Evolutionary conservation across 1,140 invertebrate genomes (phyloP).

Genomic region (Philotrypesis tridentata): DNA sequence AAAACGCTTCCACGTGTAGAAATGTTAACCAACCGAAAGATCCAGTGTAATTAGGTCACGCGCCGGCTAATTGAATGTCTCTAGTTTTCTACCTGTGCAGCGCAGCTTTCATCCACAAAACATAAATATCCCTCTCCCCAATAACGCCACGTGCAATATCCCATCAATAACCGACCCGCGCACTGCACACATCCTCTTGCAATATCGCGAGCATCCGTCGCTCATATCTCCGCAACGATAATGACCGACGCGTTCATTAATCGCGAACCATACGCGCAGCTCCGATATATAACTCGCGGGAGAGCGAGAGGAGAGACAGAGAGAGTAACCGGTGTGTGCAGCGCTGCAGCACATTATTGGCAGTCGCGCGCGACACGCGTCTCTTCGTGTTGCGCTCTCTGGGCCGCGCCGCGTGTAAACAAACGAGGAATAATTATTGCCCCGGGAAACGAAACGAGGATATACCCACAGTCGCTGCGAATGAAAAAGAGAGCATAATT

Average conservation of each 20-base stretch:
- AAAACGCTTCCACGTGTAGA: too few relatives aligned
- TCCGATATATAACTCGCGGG: background rate
- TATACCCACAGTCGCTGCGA: background rate
- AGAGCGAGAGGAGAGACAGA: too few relatives aligned
- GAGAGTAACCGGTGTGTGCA: too few relatives aligned
- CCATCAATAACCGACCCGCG: background rate
- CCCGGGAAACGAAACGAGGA: background rate
- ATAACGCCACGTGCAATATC: background rate
- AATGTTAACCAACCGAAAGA: too few relatives aligned
- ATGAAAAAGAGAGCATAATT: background rate
- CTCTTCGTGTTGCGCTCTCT: background rate
- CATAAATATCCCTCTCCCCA: too few relatives aligned
- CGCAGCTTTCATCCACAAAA: too few relatives aligned
- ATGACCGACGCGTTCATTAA: background rate
- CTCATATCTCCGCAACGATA: background rate
- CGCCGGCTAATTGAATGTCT: too few relatives aligned
- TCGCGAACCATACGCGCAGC: background rate
- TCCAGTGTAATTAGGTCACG: too few relatives aligned
- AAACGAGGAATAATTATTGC: constrained; percentile 10
- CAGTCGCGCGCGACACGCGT: background rate
- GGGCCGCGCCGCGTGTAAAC: background rate
- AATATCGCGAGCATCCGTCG: background rate
- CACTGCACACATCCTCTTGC: background rate
- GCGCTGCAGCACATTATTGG: background rate
- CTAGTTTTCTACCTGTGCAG: too few relatives aligned